Conservation (phyloP, 2,113 vertebrate species). For the Grus americana region DNA sequence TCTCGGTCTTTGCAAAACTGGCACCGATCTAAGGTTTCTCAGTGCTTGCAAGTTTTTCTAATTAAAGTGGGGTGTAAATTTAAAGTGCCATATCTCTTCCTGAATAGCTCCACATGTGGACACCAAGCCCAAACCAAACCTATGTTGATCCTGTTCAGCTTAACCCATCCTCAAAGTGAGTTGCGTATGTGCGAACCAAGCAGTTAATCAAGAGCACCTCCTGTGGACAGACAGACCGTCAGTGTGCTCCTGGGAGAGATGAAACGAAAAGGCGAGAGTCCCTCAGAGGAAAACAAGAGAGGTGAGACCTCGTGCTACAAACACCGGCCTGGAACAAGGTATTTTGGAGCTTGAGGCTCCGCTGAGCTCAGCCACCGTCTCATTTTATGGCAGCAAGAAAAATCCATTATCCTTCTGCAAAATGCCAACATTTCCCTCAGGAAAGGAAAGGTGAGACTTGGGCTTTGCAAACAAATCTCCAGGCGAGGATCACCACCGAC, state of each 20-base stretch:
- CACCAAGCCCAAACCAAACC: not conserved
- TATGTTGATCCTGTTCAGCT: not conserved
- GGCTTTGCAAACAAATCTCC: not conserved
- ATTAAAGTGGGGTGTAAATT: not conserved
- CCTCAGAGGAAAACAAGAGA: not conserved
- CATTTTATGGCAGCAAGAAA: not conserved
- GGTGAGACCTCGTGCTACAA: not conserved
- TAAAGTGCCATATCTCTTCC: not conserved
- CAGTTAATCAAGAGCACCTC: not conserved
- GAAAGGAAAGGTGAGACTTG: not conserved
- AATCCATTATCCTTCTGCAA: not conserved
- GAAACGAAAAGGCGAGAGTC: not conserved
- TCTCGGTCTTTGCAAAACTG: not conserved
- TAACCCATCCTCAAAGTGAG: not conserved
- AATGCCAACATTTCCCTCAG: not conserved
- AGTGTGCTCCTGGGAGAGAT: not conserved
- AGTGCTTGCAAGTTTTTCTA: not conserved
- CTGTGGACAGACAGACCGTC: not conserved
- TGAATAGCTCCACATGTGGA: not conserved
- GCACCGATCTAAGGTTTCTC: not conserved
- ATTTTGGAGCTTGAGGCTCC: not conserved
- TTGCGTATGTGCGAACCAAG: not conserved
- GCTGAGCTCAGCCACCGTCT: not conserved
- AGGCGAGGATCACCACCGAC: not conserved
- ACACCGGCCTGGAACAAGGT: not conserved